Percentiles rank a stretch among this genome's conserved stretches.
Conservation (phyloP, 2,888 invertebrate genomes). For the Blera fallax region DNA sequence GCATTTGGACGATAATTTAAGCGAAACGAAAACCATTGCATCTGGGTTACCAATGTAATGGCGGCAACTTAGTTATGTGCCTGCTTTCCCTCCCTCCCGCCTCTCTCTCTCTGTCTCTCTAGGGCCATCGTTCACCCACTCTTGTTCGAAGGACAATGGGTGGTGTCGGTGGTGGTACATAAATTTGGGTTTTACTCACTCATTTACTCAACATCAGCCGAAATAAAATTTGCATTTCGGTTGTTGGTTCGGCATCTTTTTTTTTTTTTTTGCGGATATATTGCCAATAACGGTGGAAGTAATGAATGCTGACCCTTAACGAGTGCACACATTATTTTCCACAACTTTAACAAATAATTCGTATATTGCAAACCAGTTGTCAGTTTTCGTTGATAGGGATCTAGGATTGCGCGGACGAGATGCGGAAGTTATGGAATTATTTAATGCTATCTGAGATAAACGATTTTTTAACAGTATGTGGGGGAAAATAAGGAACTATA, state of each 20-base stretch:
- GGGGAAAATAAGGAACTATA: not conserved
- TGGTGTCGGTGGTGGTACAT: not conserved
- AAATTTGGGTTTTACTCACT: constrained; percentile 31
- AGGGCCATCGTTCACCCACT: not conserved
- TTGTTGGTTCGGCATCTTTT: not conserved
- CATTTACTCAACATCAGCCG: constrained; percentile 7
- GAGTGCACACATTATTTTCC: constrained; percentile 45
- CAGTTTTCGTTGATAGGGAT: not conserved
- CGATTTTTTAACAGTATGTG: not conserved
- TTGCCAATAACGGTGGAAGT: constrained; percentile 31
- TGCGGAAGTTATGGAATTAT: not conserved
- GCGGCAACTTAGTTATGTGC: constrained; percentile 44
- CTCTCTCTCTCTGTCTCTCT: not conserved
- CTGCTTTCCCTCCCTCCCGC: not conserved
- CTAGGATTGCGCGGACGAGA: not conserved
- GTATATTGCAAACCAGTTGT: constrained; percentile 19
- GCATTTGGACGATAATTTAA: constrained; percentile 67
- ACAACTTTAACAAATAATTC: constrained; percentile 46
- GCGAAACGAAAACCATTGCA: constrained; percentile 57
- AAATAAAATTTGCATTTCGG: constrained; percentile 46
- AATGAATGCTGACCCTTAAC: constrained; percentile 41
- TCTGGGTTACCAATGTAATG: constrained; percentile 53
- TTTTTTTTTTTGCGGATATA: constrained; percentile 4
- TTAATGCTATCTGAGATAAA: not conserved
- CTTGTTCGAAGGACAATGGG: not conserved